Percentiles rank a stretch among this genome's conserved stretches.
Evolutionary conservation across 37 sponge, comb jelly and placozoan species (phyloP).

Genomic region (Cliona cf. orientalis): DNA sequence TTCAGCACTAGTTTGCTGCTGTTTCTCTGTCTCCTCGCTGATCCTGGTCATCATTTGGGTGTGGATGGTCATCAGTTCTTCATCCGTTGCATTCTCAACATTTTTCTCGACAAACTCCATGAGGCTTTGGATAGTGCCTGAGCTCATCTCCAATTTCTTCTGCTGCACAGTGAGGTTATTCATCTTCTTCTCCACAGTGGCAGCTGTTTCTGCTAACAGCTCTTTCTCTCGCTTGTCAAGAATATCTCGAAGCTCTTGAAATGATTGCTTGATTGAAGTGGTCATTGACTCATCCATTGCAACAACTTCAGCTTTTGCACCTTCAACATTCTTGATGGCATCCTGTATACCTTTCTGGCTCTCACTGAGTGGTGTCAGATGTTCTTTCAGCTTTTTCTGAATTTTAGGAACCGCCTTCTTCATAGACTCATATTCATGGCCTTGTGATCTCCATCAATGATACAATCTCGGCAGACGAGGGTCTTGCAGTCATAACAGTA

Average conservation of each 20-base stretch:
- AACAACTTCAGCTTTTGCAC: neutral
- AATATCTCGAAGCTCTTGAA: neutral
- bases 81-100: neutral
- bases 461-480: too few species aligned
- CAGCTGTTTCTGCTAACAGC: conserved; percentile 1
- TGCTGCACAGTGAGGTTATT: conserved; percentile 7
- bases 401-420: neutral
- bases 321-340: neutral
- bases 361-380: neutral
- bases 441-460: neutral
- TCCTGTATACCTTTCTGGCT: neutral
- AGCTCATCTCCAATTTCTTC: neutral
- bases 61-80: conserved; percentile 15
- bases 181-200: neutral
- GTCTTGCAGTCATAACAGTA: too few species aligned
- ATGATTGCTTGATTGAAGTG: neutral
- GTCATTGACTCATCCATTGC: neutral
- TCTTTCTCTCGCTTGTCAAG: neutral
- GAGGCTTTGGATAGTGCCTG: conserved; percentile 18
- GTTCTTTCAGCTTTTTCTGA: neutral
- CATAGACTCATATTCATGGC: neutral
- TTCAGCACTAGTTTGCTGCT: neutral
- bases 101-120: conserved; percentile 15
- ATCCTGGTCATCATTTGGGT: neutral
- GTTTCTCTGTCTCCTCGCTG: neutral